phyloP scores from a whole-genome alignment of 2,888 invertebrate species.

The Hydrotaea cyrtoneurina region DNA sequence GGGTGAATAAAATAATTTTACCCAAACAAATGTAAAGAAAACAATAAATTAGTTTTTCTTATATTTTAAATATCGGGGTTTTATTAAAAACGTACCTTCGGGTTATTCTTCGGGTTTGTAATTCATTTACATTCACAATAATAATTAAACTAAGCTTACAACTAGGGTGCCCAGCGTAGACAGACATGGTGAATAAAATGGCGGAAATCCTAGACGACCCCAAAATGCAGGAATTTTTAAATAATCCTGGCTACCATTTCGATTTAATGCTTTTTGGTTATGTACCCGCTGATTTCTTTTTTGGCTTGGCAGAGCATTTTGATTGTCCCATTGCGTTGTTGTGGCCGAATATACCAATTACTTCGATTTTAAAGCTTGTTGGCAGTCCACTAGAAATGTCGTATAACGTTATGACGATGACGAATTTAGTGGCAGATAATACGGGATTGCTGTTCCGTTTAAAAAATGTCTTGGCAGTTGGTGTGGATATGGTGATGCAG shows the following conservation, averaged over 20 bases:
- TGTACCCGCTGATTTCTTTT: constrained; percentile 68
- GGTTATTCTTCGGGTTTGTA: too few species aligned
- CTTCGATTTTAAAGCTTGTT: constrained; percentile 57
- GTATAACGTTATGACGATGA: constrained; percentile 59
- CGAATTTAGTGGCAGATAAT: constrained; percentile 1
- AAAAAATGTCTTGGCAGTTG: constrained; percentile 47
- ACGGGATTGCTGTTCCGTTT: constrained; percentile 63
- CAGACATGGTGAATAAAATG: background rate
- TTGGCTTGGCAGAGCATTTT: constrained; percentile 72
- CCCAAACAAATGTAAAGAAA: too few species aligned
- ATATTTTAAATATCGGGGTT: too few species aligned
- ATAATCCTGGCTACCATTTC: constrained; percentile 66
- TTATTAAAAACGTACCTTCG: too few species aligned
- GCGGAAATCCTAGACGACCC: constrained; percentile 62
- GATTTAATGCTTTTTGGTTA: constrained; percentile 71
- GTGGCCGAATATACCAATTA: constrained; percentile 64
- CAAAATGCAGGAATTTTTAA: constrained; percentile 64
- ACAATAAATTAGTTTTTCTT: too few species aligned
- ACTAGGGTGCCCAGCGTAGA: too few species aligned
- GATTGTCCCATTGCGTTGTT: constrained; percentile 70
- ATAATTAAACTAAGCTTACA: too few species aligned
- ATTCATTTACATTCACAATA: too few species aligned
- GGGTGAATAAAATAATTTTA: too few species aligned
- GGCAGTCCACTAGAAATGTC: constrained; percentile 68
- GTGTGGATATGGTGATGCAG: background rate